phyloP scores from a whole-genome alignment of 2,113 vertebrate species.

The Neolamprologus ventralis region DNA sequence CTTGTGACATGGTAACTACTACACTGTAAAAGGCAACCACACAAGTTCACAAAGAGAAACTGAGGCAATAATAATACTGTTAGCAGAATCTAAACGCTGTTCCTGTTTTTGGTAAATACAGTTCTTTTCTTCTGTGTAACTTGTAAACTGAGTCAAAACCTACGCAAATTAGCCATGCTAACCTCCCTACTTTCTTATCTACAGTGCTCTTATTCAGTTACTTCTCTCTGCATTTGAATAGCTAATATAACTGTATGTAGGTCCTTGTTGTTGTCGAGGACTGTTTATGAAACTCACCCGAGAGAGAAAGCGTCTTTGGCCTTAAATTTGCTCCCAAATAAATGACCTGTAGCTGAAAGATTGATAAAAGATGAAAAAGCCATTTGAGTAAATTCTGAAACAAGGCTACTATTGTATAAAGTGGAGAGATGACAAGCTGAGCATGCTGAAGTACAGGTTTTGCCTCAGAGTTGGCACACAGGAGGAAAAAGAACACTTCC shows the following conservation, averaged over 20 bases:
- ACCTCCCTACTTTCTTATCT: neutral
- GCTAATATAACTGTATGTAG: neutral
- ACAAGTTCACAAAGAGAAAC: neutral
- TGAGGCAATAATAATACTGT: neutral
- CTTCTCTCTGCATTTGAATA: neutral
- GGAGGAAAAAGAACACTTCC: slow-evolving; percentile 35
- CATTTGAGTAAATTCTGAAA: neutral
- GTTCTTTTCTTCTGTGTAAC: neutral
- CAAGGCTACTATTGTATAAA: slow-evolving; percentile 14
- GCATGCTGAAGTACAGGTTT: neutral
- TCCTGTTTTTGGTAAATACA: neutral
- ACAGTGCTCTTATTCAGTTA: neutral
- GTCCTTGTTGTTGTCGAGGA: neutral
- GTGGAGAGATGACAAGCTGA: neutral
- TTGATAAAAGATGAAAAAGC: neutral
- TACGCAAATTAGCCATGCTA: neutral
- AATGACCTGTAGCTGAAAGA: neutral
- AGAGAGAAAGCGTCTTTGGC: neutral
- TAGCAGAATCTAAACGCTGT: neutral
- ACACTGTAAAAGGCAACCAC: neutral
- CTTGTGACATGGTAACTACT: neutral
- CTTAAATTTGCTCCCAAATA: neutral
- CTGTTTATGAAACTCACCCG: neutral
- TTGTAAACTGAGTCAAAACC: neutral
- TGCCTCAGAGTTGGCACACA: neutral